These are phyloP conservation scores for Mastomys coucha DNA, from an alignment of 2,113 vertebrate species.

Conservation along the genomic window DNA sequence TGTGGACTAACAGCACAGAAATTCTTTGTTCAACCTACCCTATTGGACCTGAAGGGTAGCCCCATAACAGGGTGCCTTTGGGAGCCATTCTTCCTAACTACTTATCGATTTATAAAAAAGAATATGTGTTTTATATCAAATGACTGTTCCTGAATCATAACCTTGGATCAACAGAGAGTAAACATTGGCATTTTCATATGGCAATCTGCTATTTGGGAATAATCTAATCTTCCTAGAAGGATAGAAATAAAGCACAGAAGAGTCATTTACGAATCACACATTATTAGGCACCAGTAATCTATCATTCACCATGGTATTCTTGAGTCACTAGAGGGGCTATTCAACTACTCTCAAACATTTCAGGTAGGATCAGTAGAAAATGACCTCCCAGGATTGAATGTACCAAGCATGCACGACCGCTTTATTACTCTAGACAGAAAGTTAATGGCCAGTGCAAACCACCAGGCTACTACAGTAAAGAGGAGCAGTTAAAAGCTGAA, in stretches of 20 bases:
- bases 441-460: slow-evolving; percentile 67
- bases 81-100: slow-evolving; percentile 71
- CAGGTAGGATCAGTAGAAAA: slow-evolving; percentile 14
- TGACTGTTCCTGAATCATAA: slow-evolving; percentile 60
- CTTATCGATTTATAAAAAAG: slow-evolving; percentile 64
- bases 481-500: slow-evolving; percentile 46
- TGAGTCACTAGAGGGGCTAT: slow-evolving; percentile 50
- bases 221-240: slow-evolving; percentile 64
- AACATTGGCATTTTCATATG: slow-evolving; percentile 74
- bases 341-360: slow-evolving; percentile 25
- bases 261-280: slow-evolving; percentile 68
- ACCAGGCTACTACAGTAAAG: neutral
- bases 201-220: slow-evolving; percentile 71
- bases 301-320: slow-evolving; percentile 45
- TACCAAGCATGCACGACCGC: neutral
- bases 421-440: slow-evolving; percentile 36
- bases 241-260: slow-evolving; percentile 57
- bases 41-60: slow-evolving; percentile 38
- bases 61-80: neutral
- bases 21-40: slow-evolving; percentile 51
- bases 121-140: slow-evolving; percentile 58
- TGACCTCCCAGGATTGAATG: neutral
- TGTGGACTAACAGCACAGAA: slow-evolving; percentile 14
- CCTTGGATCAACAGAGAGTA: slow-evolving; percentile 68
- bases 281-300: slow-evolving; percentile 67